Conservation (phyloP, 1,140 invertebrate species). For the Drosophila simulans region DNA sequence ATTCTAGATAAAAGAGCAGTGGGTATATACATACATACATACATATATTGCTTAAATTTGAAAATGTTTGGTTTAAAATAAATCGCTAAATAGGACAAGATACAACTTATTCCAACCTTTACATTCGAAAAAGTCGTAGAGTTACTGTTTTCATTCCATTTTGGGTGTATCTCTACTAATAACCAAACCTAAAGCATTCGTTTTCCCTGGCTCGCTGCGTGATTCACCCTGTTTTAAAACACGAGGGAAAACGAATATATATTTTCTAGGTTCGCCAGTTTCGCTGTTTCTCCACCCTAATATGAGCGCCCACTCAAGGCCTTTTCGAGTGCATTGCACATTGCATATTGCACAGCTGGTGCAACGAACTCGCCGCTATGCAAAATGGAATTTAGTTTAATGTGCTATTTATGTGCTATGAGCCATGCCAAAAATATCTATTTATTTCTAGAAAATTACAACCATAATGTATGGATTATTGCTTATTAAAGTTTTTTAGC, state of each 20-base stretch:
- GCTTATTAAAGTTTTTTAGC: no score
- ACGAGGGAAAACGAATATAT: slow-evolving; percentile 7
- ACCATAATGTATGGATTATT: no score
- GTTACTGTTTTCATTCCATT: no score
- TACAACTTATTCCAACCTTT: no score
- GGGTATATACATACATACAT: neutral
- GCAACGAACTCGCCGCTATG: slow-evolving; percentile 69
- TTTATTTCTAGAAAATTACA: no score
- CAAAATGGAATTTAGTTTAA: slow-evolving; percentile 22
- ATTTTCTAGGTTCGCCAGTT: slow-evolving; percentile 13
- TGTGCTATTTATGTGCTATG: slow-evolving; percentile 9
- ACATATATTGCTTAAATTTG: no score
- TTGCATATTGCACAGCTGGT: slow-evolving; percentile 27
- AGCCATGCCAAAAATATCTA: neutral
- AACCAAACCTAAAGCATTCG: neutral
- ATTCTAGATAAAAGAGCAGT: neutral
- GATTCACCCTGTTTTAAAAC: slow-evolving; percentile 10
- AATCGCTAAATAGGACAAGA: no score
- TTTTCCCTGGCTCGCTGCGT: neutral
- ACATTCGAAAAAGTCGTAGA: no score
- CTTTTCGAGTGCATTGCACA: slow-evolving; percentile 29
- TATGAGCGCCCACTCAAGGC: slow-evolving; percentile 17
- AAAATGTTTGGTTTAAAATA: no score
- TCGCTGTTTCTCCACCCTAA: neutral
- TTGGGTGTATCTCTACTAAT: neutral